Evolutionary conservation across 2,888 invertebrate species (phyloP), one percentile per base, ranked within the genome.

Genomic region (Rotaria macrura): DNA sequence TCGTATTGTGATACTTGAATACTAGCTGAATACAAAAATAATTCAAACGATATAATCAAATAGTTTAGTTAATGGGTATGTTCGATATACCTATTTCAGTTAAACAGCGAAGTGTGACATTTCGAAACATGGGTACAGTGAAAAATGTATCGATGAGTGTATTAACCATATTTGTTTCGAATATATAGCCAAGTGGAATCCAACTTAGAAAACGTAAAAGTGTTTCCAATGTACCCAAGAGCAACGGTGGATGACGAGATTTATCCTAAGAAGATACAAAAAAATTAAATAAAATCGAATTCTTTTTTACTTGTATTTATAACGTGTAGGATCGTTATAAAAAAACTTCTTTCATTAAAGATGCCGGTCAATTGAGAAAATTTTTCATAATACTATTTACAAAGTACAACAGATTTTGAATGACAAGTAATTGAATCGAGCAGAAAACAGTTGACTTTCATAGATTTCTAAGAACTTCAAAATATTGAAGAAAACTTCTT

Each of bases 141-240:
- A 99, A 93, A 92, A 99, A 99, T 93, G 97, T 98, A 91, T 94
- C 95, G 89, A 96, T 95, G 85, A 99, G 93, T 85, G 96, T 96
- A 89, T 94, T 94, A 89, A 98, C 96, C 86, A 99, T 93, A 91
- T 96, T 95, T 88, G 99, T 99, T 93, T 99, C 98, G 92, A 99
- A 99, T 90, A 99, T 98, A 91, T 99, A 99, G 23, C 99, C 99
- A 87, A 99, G 93, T n/a, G 99, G 99, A 89, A 99, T 98, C 99
- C 99, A 99, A 91, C 97, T 98, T 74, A 99, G 93, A 92, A 99
- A 99, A 90, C 96, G 93, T 88, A 99, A 92, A 86, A 99, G 92
- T 6, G 99, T 99, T 90, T 98, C 96, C 88, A 99, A 93, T 0
- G 98, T 99, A 7, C 96, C 95, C 89, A 95, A 95, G 86, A 99